Percentiles rank a stretch among this genome's conserved stretches.
Evolutionary conservation across 2,113 vertebrate species (phyloP).

Genomic region (Gobius niger): DNA sequence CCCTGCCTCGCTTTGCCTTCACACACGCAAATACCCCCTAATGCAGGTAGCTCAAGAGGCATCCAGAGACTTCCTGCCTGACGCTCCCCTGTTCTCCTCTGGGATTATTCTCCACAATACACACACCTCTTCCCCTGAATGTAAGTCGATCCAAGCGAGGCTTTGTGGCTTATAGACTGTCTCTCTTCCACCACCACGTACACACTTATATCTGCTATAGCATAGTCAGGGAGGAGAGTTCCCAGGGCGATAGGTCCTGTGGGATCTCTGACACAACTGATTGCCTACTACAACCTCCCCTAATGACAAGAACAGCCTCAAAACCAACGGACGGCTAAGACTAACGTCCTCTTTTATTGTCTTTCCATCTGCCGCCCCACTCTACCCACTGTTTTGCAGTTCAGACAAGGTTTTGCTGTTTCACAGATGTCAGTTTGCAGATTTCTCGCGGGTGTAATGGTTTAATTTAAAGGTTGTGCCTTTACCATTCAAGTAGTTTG

Average conservation of each 20-base stretch:
- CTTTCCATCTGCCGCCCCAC: constrained; percentile 14
- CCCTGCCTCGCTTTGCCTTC: background rate
- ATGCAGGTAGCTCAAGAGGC: constrained; percentile 40
- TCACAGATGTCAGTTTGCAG: constrained; percentile 1
- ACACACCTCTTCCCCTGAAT: constrained; percentile 5
- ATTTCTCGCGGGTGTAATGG: background rate
- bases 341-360: constrained; percentile 21
- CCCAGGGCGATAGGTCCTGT: constrained; percentile 25
- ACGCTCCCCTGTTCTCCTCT: constrained; percentile 14
- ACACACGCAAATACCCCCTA: constrained; percentile 19
- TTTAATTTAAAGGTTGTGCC: background rate
- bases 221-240: constrained; percentile 7
- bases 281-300: constrained; percentile 24
- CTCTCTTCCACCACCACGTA: constrained; percentile 2
- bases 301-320: constrained; percentile 32
- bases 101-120: constrained; percentile 26
- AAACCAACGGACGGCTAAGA: constrained; percentile 9
- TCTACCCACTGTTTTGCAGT: background rate
- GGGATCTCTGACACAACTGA: constrained; percentile 38
- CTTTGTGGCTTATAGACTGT: background rate
- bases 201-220: constrained; percentile 23
- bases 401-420: constrained; percentile 1
- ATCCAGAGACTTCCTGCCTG: constrained; percentile 31
- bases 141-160: constrained; percentile 23
- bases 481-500: background rate